Evolutionary conservation across 2,113 vertebrate species (phyloP), one percentile per base, ranked within the genome.

Genomic region (Protomyctophum bolini): DNA sequence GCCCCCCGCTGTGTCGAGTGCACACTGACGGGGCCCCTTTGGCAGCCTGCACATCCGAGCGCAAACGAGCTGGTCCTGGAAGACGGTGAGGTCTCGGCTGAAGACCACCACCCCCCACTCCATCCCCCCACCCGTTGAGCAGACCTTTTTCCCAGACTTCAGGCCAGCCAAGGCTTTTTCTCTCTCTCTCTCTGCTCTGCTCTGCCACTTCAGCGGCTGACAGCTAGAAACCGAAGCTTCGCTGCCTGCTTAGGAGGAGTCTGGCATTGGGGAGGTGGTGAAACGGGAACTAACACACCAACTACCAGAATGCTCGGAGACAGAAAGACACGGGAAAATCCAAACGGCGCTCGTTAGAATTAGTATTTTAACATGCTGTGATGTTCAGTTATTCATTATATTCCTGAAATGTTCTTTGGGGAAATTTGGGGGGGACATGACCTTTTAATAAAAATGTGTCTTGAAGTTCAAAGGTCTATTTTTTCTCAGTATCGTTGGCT

Each of bases 61-160:
- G 79, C 81, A 92, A 91, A 89, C 80, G 80, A 88, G 86, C 77
- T 84, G 87, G 91, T 90, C 87, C 89, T 86, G 89, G 89, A 92
- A 91, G 86, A 81, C 84, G 81, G 83, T 54, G 78, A 88, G 86
- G 86, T 89, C 82, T 89, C 85, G 84, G 88, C 85, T 83, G 58
- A 73, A 85, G 80, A 81, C 86, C 89, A 41, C 33, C 21, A 21
- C 33, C 33, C 33, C 33, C 33, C 33, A 41, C 88, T 82, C 86
- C 89, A 41, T 6, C 33, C 33, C 33, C 33, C 33, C 33, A 41
- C 88, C 90, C 80, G 81, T 82, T n/a, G 89, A 88, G 88, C 85
- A 86, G 88, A 91, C 84, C 83, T 89, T 90, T 41, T 90, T 91
- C 89, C 85, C 87, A 93, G 88, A 87, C 86, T 88, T 78, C 61